phyloP scores from a whole-genome alignment of 2,113 vertebrate genomes.

The Bambusicola thoracicus region DNA sequence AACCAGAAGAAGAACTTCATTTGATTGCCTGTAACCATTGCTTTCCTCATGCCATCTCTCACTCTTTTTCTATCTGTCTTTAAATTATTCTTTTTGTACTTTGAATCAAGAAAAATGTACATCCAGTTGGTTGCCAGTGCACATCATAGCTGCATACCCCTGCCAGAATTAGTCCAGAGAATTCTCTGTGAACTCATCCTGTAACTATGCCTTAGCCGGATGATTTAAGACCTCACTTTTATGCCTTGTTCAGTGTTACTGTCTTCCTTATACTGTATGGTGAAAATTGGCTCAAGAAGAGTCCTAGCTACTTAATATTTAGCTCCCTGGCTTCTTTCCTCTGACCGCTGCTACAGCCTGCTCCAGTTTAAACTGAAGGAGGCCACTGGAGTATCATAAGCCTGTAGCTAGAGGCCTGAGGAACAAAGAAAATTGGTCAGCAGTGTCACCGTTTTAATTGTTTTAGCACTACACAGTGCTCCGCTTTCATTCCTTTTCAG shows the following conservation, averaged over 20 bases:
- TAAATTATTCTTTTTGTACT: not conserved
- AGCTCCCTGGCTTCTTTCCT: not conserved
- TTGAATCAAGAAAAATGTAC: not conserved
- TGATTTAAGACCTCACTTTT: not conserved
- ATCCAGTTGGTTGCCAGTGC: not conserved
- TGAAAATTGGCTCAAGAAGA: not conserved
- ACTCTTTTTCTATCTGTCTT: not conserved
- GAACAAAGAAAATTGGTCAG: not conserved
- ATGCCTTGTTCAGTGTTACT: not conserved
- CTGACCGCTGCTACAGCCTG: not conserved
- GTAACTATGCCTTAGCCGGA: not conserved
- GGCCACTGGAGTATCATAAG: not conserved
- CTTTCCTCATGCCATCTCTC: not conserved
- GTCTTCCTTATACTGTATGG: not conserved
- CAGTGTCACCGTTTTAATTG: not conserved
- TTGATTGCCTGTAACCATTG: not conserved
- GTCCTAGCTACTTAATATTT: not conserved
- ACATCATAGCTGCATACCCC: not conserved
- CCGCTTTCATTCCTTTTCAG: not conserved
- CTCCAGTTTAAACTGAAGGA: not conserved
- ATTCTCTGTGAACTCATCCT: not conserved
- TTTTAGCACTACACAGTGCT: not conserved
- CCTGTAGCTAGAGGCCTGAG: not conserved
- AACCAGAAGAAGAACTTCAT: not conserved
- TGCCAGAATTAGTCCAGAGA: not conserved